Conservation (phyloP, 2,797 vertebrate species). For the Syndactyla subalaris region DNA sequence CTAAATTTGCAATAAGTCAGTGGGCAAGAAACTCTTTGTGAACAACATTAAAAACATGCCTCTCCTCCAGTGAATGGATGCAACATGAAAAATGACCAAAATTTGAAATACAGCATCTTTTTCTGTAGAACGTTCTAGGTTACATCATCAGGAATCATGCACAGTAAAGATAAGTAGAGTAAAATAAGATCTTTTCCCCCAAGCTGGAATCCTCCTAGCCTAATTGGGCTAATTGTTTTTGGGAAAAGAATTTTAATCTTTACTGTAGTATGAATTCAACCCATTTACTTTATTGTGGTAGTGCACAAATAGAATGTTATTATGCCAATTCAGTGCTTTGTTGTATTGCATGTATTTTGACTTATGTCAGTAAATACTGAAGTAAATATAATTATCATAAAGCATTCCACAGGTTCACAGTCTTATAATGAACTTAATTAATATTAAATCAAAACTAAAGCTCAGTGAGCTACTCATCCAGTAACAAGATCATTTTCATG, state of each 20-base stretch:
- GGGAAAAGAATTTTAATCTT: background rate
- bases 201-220: background rate
- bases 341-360: background rate
- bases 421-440: background rate
- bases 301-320: background rate
- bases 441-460: slow-evolving; percentile 3
- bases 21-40: background rate
- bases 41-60: background rate
- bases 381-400: background rate
- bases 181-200: background rate
- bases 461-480: background rate
- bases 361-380: background rate
- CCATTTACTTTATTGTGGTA: background rate
- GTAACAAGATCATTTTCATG: background rate
- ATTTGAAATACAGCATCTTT: background rate
- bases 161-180: background rate
- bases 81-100: background rate
- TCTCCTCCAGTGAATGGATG: background rate
- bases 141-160: background rate
- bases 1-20: background rate
- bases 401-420: background rate
- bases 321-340: background rate
- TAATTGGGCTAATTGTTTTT: background rate
- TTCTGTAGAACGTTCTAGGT: background rate
- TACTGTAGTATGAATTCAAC: background rate